Percentiles rank a stretch among this genome's conserved stretches.
phyloP scores from a whole-genome alignment of 2,888 invertebrate species.

The Ashinkailepas kermadecensis region DNA sequence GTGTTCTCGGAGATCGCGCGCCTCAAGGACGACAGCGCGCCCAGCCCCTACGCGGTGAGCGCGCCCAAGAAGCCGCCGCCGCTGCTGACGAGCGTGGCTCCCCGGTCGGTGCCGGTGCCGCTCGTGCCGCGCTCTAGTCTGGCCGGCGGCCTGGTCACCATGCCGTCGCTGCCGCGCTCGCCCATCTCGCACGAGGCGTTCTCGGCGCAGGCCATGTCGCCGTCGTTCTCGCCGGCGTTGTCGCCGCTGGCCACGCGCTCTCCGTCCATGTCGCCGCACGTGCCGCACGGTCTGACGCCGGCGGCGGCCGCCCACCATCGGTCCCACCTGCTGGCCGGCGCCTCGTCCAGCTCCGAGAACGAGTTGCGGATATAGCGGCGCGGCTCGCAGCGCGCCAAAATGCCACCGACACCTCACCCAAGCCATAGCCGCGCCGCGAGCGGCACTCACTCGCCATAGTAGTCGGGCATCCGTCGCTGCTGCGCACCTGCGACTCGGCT shows the following conservation, averaged over 20 bases:
- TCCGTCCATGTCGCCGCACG: conserved; percentile 84
- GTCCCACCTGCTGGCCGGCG: conserved; percentile 34
- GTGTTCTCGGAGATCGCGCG: conserved; percentile 96
- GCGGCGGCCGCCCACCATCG: conserved; percentile 31
- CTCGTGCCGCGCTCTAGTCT: conserved; percentile 37
- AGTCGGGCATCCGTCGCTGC: background rate
- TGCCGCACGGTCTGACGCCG: conserved; percentile 34
- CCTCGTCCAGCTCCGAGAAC: conserved; percentile 38
- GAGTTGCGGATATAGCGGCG: conserved; percentile 37
- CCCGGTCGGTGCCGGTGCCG: conserved; percentile 62
- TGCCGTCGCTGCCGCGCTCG: conserved; percentile 75
- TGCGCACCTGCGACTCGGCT: background rate
- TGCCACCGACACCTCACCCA: background rate
- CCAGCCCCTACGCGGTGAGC: conserved; percentile 56
- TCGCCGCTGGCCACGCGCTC: conserved; percentile 89
- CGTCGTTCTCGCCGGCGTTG: conserved; percentile 87
- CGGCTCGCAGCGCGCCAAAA: conserved; percentile 26
- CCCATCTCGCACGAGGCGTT: conserved; percentile 80
- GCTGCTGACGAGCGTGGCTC: conserved; percentile 76
- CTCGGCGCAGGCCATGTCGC: conserved; percentile 68
- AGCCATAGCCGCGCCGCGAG: conserved; percentile 11
- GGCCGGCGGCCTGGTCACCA: conserved; percentile 36
- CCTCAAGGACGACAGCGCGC: conserved; percentile 81
- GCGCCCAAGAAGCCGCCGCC: conserved; percentile 45
- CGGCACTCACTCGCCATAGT: background rate